These are phyloP conservation scores for Plestiodon gilberti DNA, from an alignment of 2,113 vertebrate species.

Conservation along the genomic window DNA sequence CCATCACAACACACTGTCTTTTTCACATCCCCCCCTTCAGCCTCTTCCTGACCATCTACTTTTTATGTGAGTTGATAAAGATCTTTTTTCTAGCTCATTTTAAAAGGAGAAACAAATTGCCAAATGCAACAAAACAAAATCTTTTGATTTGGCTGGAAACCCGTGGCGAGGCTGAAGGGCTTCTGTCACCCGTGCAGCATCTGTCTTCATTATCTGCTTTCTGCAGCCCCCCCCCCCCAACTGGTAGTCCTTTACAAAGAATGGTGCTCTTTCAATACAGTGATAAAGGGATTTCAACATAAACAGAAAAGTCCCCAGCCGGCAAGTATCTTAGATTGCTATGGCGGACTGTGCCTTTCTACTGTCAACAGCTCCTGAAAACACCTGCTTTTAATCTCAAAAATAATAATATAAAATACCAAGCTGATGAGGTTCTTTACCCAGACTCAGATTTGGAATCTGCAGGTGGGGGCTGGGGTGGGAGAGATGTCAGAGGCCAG, in stretches of 20 bases:
- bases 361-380: conserved; percentile 70
- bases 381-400: conserved; percentile 74
- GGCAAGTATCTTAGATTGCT: conserved; percentile 61
- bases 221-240: conserved; percentile 66
- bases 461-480: not conserved
- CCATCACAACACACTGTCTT: too few species aligned
- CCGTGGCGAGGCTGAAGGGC: conserved; percentile 67
- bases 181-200: conserved; percentile 59
- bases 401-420: conserved; percentile 62
- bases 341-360: conserved; percentile 68
- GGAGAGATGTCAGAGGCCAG: not conserved
- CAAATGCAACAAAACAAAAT: conserved; percentile 62
- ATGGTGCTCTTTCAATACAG: conserved; percentile 68
- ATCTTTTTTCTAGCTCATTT: conserved; percentile 54
- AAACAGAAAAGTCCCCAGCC: conserved; percentile 73
- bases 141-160: conserved; percentile 75
- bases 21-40: not conserved
- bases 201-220: conserved; percentile 73
- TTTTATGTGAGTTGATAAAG: conserved; percentile 57
- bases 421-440: conserved; percentile 64
- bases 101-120: conserved; percentile 18
- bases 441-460: conserved; percentile 54
- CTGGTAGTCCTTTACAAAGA: conserved; percentile 72
- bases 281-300: conserved; percentile 72
- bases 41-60: conserved; percentile 14